Percentiles rank a stretch among this genome's conserved stretches.
phyloP scores from a whole-genome alignment of 2,888 invertebrate species.

The Ennomos fuscantarius region DNA sequence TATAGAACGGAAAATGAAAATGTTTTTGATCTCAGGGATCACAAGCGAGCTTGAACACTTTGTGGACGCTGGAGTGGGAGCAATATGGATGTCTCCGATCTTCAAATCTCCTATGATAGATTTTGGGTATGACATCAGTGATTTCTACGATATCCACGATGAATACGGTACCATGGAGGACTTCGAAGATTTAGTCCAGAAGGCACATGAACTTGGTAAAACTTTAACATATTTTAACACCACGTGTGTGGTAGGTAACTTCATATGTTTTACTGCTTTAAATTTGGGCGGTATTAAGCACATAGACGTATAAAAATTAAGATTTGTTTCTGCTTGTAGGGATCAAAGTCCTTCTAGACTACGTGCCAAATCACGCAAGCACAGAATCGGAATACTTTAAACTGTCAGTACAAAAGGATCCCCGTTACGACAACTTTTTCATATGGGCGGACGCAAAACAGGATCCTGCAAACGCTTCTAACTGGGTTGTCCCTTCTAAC shows the following conservation, averaged over 20 bases:
- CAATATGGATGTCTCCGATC: conserved; percentile 94
- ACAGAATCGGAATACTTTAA: conserved; percentile 93
- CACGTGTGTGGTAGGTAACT: no score
- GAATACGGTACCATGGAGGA: conserved; percentile 91
- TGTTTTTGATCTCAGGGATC: conserved; percentile 71
- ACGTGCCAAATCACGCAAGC: conserved; percentile 89
- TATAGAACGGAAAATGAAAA: no score
- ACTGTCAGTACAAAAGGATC: conserved; percentile 86
- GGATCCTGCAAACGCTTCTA: conserved; percentile 62
- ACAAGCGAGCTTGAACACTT: conserved; percentile 86
- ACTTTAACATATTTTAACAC: background rate
- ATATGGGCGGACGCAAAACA: conserved; percentile 87
- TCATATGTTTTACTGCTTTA: no score
- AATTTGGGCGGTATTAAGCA: no score
- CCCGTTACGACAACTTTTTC: conserved; percentile 90
- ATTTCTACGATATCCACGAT: conserved; percentile 90
- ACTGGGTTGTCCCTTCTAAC: conserved; percentile 77
- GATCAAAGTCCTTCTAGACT: conserved; percentile 86
- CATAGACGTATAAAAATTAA: background rate
- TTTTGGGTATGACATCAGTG: conserved; percentile 94
- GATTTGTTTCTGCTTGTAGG: conserved; percentile 45
- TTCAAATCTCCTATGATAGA: conserved; percentile 93
- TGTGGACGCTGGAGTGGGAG: conserved; percentile 88
- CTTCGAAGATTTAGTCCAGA: conserved; percentile 81
- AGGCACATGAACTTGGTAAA: conserved; percentile 84